Evolutionary conservation across 2,797 vertebrate species (phyloP).

Genomic region (Meriones psammophilus): DNA sequence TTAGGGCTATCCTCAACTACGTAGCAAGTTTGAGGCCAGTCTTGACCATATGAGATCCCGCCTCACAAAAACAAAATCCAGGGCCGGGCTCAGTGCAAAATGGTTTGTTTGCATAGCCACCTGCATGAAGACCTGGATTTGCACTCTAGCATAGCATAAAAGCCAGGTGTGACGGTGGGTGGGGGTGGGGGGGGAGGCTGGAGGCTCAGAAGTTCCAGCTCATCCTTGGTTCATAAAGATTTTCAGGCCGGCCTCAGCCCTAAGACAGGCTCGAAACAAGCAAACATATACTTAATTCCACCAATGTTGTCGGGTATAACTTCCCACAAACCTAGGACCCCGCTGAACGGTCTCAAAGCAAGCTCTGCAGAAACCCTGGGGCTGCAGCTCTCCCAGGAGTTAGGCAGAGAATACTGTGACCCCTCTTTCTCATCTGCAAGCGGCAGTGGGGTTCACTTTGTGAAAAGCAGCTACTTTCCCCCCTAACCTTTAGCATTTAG

Average conservation of each 20-base stretch:
- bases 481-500: background rate
- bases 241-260: background rate
- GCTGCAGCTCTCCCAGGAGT: no score
- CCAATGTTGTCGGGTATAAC: background rate
- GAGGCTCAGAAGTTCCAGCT: background rate
- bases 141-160: no score
- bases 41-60: background rate
- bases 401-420: no score
- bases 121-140: background rate
- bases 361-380: background rate
- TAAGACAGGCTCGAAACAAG: background rate
- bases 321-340: background rate
- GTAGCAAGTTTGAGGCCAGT: background rate
- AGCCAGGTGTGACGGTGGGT: background rate
- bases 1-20: background rate
- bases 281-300: background rate
- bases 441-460: background rate
- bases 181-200: background rate
- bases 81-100: background rate
- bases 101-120: background rate
- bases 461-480: constrained; percentile 10
- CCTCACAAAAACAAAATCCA: background rate
- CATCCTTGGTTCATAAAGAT: background rate
- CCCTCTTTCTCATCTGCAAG: background rate
- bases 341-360: background rate